Base-by-base conservation (phyloP, 2,888 invertebrate genomes). In the Plebejus argus region DNA sequence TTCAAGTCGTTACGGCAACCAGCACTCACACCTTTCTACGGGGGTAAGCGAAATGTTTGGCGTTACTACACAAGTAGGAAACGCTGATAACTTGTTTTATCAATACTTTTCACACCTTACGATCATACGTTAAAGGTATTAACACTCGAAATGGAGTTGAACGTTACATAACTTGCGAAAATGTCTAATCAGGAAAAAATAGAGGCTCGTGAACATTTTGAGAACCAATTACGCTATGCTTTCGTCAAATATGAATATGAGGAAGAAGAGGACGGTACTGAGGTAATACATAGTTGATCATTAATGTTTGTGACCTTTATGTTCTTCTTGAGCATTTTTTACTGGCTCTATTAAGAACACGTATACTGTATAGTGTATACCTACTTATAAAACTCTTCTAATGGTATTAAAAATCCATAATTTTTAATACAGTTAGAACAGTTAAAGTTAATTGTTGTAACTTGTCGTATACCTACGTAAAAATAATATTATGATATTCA, bases 161-260 rank as follows among this genome's bases (percentile, higher is more conserved):
- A 83, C 75, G 23, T 23, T 66, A 28, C 23, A 61, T 23, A 53
- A 28, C 6, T 53, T 45, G 23, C 20, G 23, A 23, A 84, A 79
- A 79, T 88, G 53, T 88, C 86, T 84, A 88, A 84, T 6, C 81
- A 87, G 80, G 92, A 92, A 75, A 91, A 87, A 80, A 85, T 85
- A 0, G 90, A 91, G 79, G 93, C 93, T 0, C 86, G 93, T n/a
- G 89, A 91, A 79, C 84, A 86, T 70, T 94, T 94, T 81, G 93
- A 94, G 80, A 92, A 93, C 80, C 93, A 93, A 82, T 82, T 94
- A 77, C 85, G 89, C 15, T 91, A 83, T 79, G 93, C 92, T 12
- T 94, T 94, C 81, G 89, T 89, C 53, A 90, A 89, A 80, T 92
- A 87, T 81, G 93, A 93, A 70, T 85, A 86, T 79, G 91, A 91